These are phyloP conservation scores for Eurystomus glaucurus DNA, from an alignment of 2,797 vertebrate genomes.

Conservation along the genomic window DNA sequence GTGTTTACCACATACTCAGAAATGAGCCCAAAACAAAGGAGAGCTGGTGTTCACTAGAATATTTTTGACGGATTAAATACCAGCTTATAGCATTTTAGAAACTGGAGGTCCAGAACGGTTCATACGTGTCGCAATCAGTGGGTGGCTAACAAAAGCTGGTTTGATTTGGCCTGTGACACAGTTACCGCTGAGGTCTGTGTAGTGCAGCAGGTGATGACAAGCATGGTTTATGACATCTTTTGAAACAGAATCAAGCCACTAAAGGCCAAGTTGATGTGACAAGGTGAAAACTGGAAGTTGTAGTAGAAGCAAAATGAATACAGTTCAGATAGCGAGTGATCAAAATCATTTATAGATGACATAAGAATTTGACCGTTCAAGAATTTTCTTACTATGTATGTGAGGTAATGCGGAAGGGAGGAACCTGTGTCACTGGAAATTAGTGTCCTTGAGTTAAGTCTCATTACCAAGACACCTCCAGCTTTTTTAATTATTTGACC, in stretches of 20 bases:
- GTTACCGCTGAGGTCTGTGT: conserved; percentile 60
- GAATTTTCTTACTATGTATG: conserved; percentile 15
- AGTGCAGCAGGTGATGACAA: conserved; percentile 78
- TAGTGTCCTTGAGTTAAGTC: conserved; percentile 59
- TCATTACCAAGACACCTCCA: conserved; percentile 65
- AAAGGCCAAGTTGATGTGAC: conserved; percentile 58
- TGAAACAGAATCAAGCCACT: conserved; percentile 64
- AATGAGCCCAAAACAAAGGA: not conserved
- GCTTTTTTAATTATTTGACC: conserved; percentile 70
- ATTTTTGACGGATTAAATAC: not conserved
- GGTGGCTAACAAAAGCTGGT: conserved; percentile 63
- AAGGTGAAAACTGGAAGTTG: conserved; percentile 62
- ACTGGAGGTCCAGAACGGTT: not conserved
- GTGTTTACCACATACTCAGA: not conserved
- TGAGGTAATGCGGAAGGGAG: conserved; percentile 43
- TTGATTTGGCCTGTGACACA: conserved; percentile 62
- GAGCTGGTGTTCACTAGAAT: not conserved
- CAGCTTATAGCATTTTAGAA: not conserved
- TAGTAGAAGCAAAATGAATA: conserved; percentile 29
- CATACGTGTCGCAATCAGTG: not conserved
- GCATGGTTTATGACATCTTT: conserved; percentile 73
- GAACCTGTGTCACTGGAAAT: conserved; percentile 72
- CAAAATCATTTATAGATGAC: conserved; percentile 44
- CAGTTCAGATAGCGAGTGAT: conserved; percentile 37
- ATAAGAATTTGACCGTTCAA: conserved; percentile 69